Percentiles rank a stretch among this genome's conserved stretches.
Evolutionary conservation across 2,888 invertebrate species (phyloP).

Genomic region (Parascotia fuliginaria): DNA sequence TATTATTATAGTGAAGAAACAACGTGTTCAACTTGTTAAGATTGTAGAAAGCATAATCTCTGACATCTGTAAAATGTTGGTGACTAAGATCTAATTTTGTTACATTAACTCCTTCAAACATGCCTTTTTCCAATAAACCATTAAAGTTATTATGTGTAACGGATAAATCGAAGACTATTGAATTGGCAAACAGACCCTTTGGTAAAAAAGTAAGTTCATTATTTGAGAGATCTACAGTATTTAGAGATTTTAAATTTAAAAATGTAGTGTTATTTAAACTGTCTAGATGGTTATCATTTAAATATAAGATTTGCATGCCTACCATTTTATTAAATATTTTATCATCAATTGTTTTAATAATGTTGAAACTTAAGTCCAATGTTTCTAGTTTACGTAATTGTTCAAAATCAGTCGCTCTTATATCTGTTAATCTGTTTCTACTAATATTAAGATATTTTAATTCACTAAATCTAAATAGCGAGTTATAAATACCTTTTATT

Average conservation of each 20-base stretch:
- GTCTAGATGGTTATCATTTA: conserved; percentile 55
- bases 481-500: conserved; percentile 54
- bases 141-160: conserved; percentile 57
- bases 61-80: conserved; percentile 56
- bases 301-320: conserved; percentile 45
- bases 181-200: conserved; percentile 57
- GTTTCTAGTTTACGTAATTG: conserved; percentile 46
- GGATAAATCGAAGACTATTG: conserved; percentile 51
- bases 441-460: conserved; percentile 56
- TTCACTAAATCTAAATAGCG: conserved; percentile 58
- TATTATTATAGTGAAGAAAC: conserved; percentile 58
- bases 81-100: conserved; percentile 54
- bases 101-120: conserved; percentile 61
- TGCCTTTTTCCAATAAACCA: conserved; percentile 57
- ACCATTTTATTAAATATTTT: conserved; percentile 48
- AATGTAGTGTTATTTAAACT: conserved; percentile 49
- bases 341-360: conserved; percentile 48
- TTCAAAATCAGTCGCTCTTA: conserved; percentile 54
- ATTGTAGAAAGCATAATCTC: conserved; percentile 63
- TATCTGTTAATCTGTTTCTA: conserved; percentile 50
- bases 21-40: conserved; percentile 49
- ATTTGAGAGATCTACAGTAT: conserved; percentile 52
- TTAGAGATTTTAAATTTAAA: conserved; percentile 36
- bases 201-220: conserved; percentile 61
- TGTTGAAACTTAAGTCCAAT: conserved; percentile 59